phyloP scores from a whole-genome alignment of 2,888 invertebrate genomes.

The Callyntrura guangdongensis region DNA sequence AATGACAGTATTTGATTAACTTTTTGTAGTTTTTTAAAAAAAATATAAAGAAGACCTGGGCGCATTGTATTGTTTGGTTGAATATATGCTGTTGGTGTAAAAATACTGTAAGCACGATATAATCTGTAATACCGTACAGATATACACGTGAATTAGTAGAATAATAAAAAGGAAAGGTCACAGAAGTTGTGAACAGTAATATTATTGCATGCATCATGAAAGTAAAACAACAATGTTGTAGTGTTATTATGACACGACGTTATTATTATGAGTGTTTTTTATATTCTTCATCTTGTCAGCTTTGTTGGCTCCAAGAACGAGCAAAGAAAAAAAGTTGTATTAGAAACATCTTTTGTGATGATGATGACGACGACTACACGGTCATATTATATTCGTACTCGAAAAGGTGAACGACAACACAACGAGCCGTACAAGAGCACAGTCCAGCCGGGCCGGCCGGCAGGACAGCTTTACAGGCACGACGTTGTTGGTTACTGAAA shows the following conservation, averaged over 20 bases:
- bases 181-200: constrained; percentile 17
- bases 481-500: constrained; percentile 13
- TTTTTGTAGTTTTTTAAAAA: constrained; percentile 30
- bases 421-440: neutral
- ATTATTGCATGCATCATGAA: constrained; percentile 20
- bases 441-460: neutral
- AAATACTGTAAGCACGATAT: constrained; percentile 15
- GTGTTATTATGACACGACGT: constrained; percentile 57
- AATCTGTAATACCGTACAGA: neutral
- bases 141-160: constrained; percentile 46
- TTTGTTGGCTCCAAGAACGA: neutral
- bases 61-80: constrained; percentile 16
- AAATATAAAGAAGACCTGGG: neutral
- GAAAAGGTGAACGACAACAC: neutral
- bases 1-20: constrained; percentile 60
- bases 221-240: constrained; percentile 53
- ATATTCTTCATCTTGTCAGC: constrained; percentile 29
- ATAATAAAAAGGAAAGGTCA: constrained; percentile 58
- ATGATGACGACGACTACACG: too few relatives aligned
- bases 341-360: neutral
- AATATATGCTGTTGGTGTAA: constrained; percentile 29
- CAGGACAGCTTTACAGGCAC: neutral
- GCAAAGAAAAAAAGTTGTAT: constrained; percentile 23
- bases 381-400: neutral
- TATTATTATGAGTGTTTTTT: constrained; percentile 60